Evolutionary conservation across 2,113 vertebrate genomes (phyloP).

Genomic region (Canis aureus): DNA sequence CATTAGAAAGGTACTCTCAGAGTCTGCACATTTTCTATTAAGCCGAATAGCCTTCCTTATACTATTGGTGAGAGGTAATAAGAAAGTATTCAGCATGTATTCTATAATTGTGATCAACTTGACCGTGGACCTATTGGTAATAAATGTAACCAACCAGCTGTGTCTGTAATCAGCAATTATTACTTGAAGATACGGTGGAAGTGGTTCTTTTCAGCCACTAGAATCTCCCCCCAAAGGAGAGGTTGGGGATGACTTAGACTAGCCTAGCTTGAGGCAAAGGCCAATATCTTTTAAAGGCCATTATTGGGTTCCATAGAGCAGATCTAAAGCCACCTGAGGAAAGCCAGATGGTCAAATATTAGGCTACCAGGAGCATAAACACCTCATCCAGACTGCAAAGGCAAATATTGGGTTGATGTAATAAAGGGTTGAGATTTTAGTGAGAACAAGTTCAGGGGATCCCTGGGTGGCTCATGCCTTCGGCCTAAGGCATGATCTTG

Average conservation of each 20-base stretch:
- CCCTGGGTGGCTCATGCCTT: too few relatives aligned
- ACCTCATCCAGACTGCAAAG: background rate
- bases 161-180: background rate
- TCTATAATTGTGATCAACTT: conserved; percentile 15
- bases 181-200: conserved; percentile 30
- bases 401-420: background rate
- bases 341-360: conserved; percentile 13
- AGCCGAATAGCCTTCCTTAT: background rate
- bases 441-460: background rate
- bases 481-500: too few relatives aligned
- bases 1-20: conserved; percentile 64
- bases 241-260: background rate
- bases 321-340: background rate
- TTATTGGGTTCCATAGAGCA: background rate
- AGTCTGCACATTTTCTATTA: background rate
- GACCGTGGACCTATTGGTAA: background rate
- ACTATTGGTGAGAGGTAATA: background rate
- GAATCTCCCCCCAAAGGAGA: background rate
- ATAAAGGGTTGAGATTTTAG: background rate
- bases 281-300: background rate
- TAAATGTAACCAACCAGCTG: background rate
- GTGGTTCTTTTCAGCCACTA: background rate
- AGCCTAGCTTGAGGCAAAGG: background rate
- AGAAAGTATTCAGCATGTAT: background rate
- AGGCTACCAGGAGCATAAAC: background rate